These are phyloP conservation scores for Lagopus muta DNA, from an alignment of 2,113 vertebrate genomes.

Conservation along the genomic window DNA sequence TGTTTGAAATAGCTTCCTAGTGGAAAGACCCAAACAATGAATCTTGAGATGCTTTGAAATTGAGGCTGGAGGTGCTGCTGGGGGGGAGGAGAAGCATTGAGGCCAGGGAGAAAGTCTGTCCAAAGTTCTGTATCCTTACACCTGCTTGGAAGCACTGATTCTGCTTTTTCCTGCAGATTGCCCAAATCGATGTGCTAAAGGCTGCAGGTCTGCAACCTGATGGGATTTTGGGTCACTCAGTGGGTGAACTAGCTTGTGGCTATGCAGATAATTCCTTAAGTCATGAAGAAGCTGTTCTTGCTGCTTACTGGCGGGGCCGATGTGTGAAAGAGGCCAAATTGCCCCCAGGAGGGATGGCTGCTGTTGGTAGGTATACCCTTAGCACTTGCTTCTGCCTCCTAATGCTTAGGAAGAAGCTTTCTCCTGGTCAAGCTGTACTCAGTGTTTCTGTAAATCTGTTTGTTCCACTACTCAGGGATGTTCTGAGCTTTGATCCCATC, in stretches of 20 bases:
- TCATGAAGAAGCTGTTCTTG: constrained; percentile 87
- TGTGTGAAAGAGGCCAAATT: constrained; percentile 92
- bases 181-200: constrained; percentile 90
- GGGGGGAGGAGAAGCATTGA: neutral
- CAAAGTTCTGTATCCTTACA: neutral
- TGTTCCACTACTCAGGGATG: neutral
- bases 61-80: neutral
- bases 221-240: constrained; percentile 94
- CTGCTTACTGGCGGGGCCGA: constrained; percentile 93
- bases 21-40: neutral
- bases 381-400: neutral
- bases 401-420: neutral
- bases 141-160: neutral
- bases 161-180: constrained; percentile 79
- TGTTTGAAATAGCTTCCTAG: neutral
- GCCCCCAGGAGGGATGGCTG: constrained; percentile 92
- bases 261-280: constrained; percentile 92
- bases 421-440: neutral
- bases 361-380: constrained; percentile 85
- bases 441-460: neutral
- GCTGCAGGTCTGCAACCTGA: constrained; percentile 88
- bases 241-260: constrained; percentile 95
- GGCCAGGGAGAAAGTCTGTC: neutral
- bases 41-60: neutral
- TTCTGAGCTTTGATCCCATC: neutral